Evolutionary conservation across 2,113 vertebrate species (phyloP).

Genomic region (Geothlypis trichas): DNA sequence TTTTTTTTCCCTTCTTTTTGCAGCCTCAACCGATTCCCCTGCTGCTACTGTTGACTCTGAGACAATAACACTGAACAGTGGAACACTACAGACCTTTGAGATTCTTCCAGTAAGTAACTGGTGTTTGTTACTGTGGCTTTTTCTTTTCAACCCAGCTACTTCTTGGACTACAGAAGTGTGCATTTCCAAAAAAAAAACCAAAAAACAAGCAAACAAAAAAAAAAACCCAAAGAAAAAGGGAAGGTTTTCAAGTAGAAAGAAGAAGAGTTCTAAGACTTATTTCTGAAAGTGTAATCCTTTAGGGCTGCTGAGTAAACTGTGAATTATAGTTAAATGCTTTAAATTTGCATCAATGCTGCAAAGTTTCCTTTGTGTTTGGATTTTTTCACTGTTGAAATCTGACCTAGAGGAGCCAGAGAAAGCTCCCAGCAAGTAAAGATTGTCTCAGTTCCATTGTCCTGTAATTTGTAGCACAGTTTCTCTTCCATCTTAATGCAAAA

Average conservation of each 20-base stretch:
- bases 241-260: background rate
- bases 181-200: background rate
- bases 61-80: constrained; percentile 91
- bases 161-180: background rate
- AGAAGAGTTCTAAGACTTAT: background rate
- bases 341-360: background rate
- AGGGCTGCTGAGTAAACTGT: background rate
- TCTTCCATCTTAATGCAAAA: background rate
- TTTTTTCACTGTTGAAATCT: background rate
- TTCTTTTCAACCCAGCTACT: background rate
- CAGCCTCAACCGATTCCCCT: constrained; percentile 79
- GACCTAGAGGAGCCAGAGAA: background rate
- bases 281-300: background rate
- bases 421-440: background rate
- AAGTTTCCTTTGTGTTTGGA: background rate
- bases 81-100: constrained; percentile 94
- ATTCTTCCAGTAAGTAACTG: constrained; percentile 90
- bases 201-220: no score
- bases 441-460: background rate
- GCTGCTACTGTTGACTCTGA: constrained; percentile 84
- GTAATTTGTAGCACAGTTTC: background rate
- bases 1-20: constrained; percentile 29
- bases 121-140: background rate
- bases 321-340: background rate
- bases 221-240: no score